These are phyloP conservation scores for Platanista minor DNA, from an alignment of 2,113 vertebrate genomes.

Conservation along the genomic window DNA sequence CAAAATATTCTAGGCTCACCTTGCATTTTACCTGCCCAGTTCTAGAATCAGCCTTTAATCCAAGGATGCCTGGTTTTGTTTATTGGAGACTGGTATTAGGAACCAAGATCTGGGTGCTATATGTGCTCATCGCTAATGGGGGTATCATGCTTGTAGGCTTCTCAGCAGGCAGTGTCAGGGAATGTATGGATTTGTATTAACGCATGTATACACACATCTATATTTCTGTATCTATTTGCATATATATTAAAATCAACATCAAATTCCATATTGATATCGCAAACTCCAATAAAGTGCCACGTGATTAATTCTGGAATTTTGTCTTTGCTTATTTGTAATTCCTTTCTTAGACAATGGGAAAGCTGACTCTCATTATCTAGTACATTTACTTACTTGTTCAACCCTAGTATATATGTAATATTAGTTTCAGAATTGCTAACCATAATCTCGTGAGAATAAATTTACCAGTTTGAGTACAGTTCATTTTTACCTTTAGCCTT, in stretches of 20 bases:
- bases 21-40: not conserved
- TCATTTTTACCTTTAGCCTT: not conserved
- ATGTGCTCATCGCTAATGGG: not conserved
- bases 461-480: not conserved
- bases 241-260: not conserved
- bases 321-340: not conserved
- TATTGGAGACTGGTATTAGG: not conserved
- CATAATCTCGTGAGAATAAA: not conserved
- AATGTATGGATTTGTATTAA: not conserved
- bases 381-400: not conserved
- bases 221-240: not conserved
- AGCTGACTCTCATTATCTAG: not conserved
- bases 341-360: not conserved
- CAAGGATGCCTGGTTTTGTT: not conserved
- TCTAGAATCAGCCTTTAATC: not conserved
- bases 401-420: not conserved
- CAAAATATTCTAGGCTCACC: not conserved
- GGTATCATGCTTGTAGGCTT: not conserved
- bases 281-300: not conserved
- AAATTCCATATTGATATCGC: not conserved
- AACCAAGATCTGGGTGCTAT: not conserved
- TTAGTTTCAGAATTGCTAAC: not conserved
- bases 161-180: not conserved
- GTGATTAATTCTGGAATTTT: not conserved
- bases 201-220: not conserved